Base-by-base conservation (phyloP, 2,797 vertebrate genomes). In the Oryzias dopingdopingensis region DNA sequence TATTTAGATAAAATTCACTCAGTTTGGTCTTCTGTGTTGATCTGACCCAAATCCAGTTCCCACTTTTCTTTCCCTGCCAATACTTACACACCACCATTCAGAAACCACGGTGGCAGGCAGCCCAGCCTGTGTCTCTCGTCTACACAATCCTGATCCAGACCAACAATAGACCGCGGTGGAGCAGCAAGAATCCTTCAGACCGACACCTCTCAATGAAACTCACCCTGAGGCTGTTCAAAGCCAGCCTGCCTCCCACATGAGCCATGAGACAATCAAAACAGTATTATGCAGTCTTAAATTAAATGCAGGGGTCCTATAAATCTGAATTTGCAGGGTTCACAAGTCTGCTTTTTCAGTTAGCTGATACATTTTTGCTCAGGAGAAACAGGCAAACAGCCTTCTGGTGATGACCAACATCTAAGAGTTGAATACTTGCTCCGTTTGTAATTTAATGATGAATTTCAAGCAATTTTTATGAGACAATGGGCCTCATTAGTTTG, bases 241-340 rank as follows among this genome's bases (percentile, higher is more conserved):
- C 61, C 64, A 65, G 52, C 41, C 14, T 53, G 49, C 64, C 52
- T 56, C 65, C 77, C 83, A 61, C 63, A 71, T 52, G 32, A 81
- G 73, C 56, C 79, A 74, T 71, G 81, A 86, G 70, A 76, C 59
- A 73, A 72, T 82, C 72, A 80, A 83, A 86, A 87, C 41, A 86
- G 62, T 76, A 81, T 83, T 59, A 83, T 81, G 62, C 59, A 42
- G 68, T 77, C 77, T 85, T 52, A 67, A 70, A 87, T 88, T 77
- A 86, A 88, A 82, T 70, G 67, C 64, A 65, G 32, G 26, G 60
- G 53, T 51, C 61, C 56, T 41, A 61, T 64, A 74, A 74, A 83
- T 73, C 65, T 57, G 59, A 64, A 49, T 77, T 62, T 67, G 20
- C 54, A 56, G 65, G 72, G 77, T 70, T 67, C 59, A 56, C 18